phyloP scores from a whole-genome alignment of 1,140 invertebrate species.

The Sinonovacula constricta region DNA sequence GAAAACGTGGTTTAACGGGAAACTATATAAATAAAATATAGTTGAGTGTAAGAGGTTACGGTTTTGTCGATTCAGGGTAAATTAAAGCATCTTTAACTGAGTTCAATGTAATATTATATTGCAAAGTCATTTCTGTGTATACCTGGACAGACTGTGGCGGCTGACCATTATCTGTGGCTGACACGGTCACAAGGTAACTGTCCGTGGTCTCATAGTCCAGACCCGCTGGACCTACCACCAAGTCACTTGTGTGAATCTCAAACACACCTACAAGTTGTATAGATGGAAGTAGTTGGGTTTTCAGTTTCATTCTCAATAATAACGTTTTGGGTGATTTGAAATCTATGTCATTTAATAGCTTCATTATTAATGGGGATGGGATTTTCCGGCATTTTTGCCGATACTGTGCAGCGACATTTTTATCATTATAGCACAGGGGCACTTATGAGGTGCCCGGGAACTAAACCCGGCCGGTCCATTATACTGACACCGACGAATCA shows the following conservation, averaged over 20 bases:
- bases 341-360: not conserved
- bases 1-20: not conserved
- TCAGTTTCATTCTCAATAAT: not conserved
- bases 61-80: too few species aligned
- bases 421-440: too few species aligned
- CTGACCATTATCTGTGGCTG: slow-evolving; percentile 61
- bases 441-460: too few species aligned
- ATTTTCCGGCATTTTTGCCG: not conserved
- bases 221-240: slow-evolving; percentile 44
- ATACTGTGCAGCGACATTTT: too few species aligned
- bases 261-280: slow-evolving; percentile 54
- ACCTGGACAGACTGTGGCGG: slow-evolving; percentile 55
- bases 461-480: too few species aligned
- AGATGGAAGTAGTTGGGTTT: not conserved
- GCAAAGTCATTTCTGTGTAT: too few species aligned
- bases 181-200: slow-evolving; percentile 46
- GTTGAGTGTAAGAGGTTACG: too few species aligned
- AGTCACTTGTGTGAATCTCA: slow-evolving; percentile 46
- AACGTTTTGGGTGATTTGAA: not conserved
- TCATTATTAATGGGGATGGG: not conserved
- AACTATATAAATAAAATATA: too few species aligned
- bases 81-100: too few species aligned
- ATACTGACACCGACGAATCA: too few species aligned
- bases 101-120: too few species aligned
- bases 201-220: slow-evolving; percentile 58